Percentiles rank a stretch among this genome's conserved stretches.
These are phyloP conservation scores for Parnassius mnemosyne DNA, from an alignment of 2,888 invertebrate species.

Conservation along the genomic window DNA sequence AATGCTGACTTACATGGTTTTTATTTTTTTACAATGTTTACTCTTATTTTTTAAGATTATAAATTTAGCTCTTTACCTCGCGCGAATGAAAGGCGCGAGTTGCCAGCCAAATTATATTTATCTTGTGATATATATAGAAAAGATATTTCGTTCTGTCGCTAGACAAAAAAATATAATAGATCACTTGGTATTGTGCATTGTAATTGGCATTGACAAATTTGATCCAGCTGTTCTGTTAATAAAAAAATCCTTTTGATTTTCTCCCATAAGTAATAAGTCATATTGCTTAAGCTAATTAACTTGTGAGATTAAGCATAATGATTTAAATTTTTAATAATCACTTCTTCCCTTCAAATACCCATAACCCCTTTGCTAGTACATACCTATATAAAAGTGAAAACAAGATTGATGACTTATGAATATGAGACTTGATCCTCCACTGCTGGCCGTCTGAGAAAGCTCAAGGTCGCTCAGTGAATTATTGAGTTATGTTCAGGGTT, in stretches of 20 bases:
- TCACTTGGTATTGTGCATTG: constrained; percentile 2
- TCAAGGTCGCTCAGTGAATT: too few relatives aligned
- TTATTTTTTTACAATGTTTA: constrained; percentile 19
- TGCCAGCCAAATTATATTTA: constrained; percentile 38
- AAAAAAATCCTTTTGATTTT: too few relatives aligned
- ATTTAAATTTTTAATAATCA: too few relatives aligned
- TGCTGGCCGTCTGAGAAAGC: too few relatives aligned
- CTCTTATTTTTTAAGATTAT: constrained; percentile 36
- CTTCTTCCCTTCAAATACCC: too few relatives aligned
- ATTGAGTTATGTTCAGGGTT: too few relatives aligned
- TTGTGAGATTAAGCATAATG: too few relatives aligned
- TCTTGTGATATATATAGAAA: constrained; percentile 23
- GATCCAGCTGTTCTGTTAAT: not conserved
- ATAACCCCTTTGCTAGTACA: too few relatives aligned
- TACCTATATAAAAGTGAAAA: too few relatives aligned
- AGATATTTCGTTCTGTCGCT: constrained; percentile 16
- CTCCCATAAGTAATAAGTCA: not conserved
- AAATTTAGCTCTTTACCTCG: constrained; percentile 57
- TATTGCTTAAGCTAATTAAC: too few relatives aligned
- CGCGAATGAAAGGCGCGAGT: constrained; percentile 37
- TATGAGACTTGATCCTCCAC: too few relatives aligned
- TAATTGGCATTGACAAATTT: constrained; percentile 7
- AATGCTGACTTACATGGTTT: constrained; percentile 3
- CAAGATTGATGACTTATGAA: too few relatives aligned
- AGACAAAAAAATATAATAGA: constrained; percentile 1